Evolutionary conservation across 2,113 vertebrate species (phyloP).

Genomic region (Psephotus haematonotus): DNA sequence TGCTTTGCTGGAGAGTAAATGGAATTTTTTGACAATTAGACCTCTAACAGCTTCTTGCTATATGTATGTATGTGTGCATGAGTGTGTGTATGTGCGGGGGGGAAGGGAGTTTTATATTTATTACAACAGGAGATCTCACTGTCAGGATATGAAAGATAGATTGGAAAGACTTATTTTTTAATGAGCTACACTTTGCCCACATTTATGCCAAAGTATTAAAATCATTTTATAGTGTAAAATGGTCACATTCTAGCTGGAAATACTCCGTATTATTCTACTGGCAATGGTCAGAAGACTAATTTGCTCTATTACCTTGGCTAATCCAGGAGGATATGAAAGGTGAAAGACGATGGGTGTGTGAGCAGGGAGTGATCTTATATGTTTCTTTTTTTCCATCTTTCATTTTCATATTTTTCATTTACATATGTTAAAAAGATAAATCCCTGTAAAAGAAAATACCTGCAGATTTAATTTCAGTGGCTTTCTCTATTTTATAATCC

Average conservation of each 20-base stretch:
- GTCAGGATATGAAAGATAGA: background rate
- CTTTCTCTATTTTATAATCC: slow-evolving; percentile 45
- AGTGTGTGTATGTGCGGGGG: background rate
- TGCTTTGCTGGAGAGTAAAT: slow-evolving; percentile 31
- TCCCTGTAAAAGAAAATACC: slow-evolving; percentile 44
- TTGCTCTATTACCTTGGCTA: background rate
- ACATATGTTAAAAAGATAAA: background rate
- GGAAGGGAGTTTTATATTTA: background rate
- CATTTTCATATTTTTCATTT: background rate
- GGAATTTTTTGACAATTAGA: background rate
- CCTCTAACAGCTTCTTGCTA: background rate
- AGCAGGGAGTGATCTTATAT: background rate
- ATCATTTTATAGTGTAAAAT: background rate
- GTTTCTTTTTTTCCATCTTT: background rate
- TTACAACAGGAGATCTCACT: background rate
- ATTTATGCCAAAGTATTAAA: background rate
- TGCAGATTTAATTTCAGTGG: slow-evolving; percentile 57
- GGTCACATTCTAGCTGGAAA: background rate
- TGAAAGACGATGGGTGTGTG: background rate
- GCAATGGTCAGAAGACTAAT: background rate
- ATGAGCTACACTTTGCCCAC: background rate
- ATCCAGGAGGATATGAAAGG: background rate
- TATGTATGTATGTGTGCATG: background rate
- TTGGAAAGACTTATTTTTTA: background rate
- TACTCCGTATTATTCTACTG: background rate